Evolutionary conservation across 1,140 invertebrate genomes (phyloP), one percentile per base, ranked within the genome.

Genomic region (Lucilia cuprina): DNA sequence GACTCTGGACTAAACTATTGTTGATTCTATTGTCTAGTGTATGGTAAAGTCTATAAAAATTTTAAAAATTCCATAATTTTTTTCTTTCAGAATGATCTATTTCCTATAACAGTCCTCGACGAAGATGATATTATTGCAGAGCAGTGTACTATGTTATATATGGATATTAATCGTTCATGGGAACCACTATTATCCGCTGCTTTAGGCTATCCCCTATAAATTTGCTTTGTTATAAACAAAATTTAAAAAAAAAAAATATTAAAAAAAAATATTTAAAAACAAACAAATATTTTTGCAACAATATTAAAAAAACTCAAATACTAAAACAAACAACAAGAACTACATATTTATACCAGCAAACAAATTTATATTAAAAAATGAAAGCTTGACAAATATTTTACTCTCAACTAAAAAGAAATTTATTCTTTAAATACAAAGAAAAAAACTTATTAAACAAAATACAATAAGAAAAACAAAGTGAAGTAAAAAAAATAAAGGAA

Each of bases 111-210:
- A 12, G 87, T 91, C 77, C 75, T 91, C 82, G 90, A 90, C 80
- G 90, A 91, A 47, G 88, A 89, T 78, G 90, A 91, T 83, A 60
- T 84, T n/a, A 83, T 91, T 17, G 87, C 89, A 10, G 89, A 91
- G 78, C 89, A 91, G 82, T 91, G 89, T 70, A 90, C 87, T 34
- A 84, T 86, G 77, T 86, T 91, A 5, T 90, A 90, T 83, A 85
- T 89, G 82, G 88, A 90, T 75, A 90, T 89, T 25, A 90, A 91
- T 86, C 86, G 87, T n/a, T 87, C 89, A 21, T 91, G 90, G 90
- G 90, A 91, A 47, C 90, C 89, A 0, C 82, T 91, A 74, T 83
- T 91, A 47, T 86, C 88, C 5, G 90, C 90, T 35, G 90, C 90
- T 2, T 82, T 91, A 35, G 89, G 89, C 13, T 89, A 88, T 85